Percentiles rank a stretch among this genome's conserved stretches.
Evolutionary conservation across 2,888 invertebrate species (phyloP).

Genomic region (Chymomyza fuscimana): DNA sequence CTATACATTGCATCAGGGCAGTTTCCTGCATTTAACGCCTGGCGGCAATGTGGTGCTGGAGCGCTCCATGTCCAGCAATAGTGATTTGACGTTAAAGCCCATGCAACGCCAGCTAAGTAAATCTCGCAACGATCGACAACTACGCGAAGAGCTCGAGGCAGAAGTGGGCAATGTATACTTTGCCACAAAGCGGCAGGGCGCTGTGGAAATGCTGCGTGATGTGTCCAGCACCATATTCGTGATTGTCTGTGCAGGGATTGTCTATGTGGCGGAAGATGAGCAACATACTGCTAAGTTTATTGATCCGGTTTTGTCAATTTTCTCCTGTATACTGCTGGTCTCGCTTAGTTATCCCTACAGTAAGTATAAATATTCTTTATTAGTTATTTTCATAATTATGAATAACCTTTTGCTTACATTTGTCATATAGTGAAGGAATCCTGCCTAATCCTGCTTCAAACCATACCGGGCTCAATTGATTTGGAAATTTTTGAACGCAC

Average conservation of each 20-base stretch:
- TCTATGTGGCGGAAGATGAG: constrained; percentile 81
- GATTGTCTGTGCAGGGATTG: constrained; percentile 84
- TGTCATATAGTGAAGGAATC: constrained; percentile 89
- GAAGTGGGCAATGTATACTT: constrained; percentile 65
- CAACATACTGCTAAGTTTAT: constrained; percentile 85
- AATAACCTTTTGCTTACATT: neutral
- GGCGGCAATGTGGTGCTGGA: constrained; percentile 84
- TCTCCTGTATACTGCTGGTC: constrained; percentile 86
- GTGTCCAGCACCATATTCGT: constrained; percentile 87
- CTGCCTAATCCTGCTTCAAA: constrained; percentile 92
- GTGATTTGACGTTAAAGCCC: constrained; percentile 65
- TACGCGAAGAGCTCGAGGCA: constrained; percentile 60
- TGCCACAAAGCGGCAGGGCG: constrained; percentile 81
- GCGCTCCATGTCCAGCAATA: constrained; percentile 75
- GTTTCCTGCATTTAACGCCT: constrained; percentile 84
- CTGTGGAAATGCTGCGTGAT: constrained; percentile 84
- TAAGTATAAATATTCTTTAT: constrained; percentile 79
- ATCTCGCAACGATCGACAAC: constrained; percentile 68
- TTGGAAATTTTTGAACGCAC: constrained; percentile 85
- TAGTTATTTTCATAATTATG: neutral
- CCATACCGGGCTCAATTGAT: constrained; percentile 93
- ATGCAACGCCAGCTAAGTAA: constrained; percentile 81
- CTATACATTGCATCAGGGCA: constrained; percentile 87
- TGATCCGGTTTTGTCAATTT: constrained; percentile 88
- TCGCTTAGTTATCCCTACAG: constrained; percentile 90